Evolutionary conservation across 2,797 vertebrate genomes (phyloP).

Genomic region (Neoniphon sammara): DNA sequence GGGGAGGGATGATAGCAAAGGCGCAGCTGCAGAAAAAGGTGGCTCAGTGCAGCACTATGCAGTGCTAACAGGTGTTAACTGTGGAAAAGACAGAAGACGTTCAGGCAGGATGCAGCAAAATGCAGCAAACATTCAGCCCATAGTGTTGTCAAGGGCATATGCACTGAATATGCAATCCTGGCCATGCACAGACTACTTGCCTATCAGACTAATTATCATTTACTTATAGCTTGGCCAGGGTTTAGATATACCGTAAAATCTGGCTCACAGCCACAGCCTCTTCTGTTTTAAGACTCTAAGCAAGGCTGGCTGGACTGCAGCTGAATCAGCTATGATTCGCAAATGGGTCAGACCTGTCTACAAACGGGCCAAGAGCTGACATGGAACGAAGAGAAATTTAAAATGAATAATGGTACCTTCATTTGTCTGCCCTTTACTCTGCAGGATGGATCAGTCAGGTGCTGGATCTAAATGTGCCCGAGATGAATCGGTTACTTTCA

Average conservation of each 20-base stretch:
- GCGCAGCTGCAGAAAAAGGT: background rate
- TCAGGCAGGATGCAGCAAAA: background rate
- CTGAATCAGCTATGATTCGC: conserved; percentile 72
- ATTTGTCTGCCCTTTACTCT: conserved; percentile 30
- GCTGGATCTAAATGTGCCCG: conserved; percentile 20
- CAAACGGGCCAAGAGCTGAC: conserved; percentile 45
- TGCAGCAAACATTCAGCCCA: background rate
- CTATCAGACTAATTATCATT: conserved; percentile 68
- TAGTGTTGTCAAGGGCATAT: conserved; percentile 26
- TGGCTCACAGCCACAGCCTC: conserved; percentile 63
- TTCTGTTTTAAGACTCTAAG: conserved; percentile 56
- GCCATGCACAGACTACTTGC: conserved; percentile 37
- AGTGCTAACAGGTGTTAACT: no score
- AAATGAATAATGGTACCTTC: conserved; percentile 40
- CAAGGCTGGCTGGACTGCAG: conserved; percentile 43
- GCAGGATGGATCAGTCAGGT: conserved; percentile 3
- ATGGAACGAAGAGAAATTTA: conserved; percentile 41
- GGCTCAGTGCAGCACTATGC: no score
- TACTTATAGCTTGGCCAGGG: conserved; percentile 55
- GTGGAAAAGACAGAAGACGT: background rate
- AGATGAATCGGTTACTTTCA: conserved; percentile 44
- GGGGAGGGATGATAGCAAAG: background rate
- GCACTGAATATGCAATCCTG: conserved; percentile 22
- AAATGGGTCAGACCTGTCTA: conserved; percentile 49
- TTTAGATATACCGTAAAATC: conserved; percentile 31